These are phyloP conservation scores for Clarias laeviceps DNA, from an alignment of 2,797 vertebrate species.

Conservation along the genomic window DNA sequence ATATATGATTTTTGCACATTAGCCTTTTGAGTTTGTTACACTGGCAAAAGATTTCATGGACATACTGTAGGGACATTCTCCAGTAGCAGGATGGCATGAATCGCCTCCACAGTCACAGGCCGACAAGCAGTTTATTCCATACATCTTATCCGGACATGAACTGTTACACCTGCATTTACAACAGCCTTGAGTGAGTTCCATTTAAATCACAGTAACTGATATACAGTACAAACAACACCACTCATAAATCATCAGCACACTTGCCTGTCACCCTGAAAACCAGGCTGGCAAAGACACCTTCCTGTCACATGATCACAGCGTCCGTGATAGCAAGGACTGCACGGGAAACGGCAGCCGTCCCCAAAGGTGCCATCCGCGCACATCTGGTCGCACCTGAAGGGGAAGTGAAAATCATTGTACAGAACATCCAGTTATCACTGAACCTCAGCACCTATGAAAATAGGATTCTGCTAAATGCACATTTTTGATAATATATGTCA, in stretches of 20 bases:
- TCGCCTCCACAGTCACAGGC: conserved; percentile 80
- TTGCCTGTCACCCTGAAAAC: conserved; percentile 90
- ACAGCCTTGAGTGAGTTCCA: conserved; percentile 13
- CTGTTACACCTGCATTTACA: conserved; percentile 83
- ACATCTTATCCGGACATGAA: conserved; percentile 81
- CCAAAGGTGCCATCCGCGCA: conserved; percentile 83
- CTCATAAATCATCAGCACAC: background rate
- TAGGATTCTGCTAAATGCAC: background rate
- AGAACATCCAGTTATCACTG: background rate
- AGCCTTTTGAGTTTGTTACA: background rate
- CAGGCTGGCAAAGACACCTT: conserved; percentile 83
- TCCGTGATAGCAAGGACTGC: conserved; percentile 80
- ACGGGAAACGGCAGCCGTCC: conserved; percentile 78
- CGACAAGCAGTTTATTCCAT: conserved; percentile 87
- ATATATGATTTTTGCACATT: background rate
- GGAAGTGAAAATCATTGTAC: conserved; percentile 14
- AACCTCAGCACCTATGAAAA: background rate
- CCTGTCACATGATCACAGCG: conserved; percentile 86
- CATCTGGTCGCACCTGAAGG: conserved; percentile 74
- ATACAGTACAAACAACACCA: conserved; percentile 8
- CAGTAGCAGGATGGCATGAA: conserved; percentile 77
- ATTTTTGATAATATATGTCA: background rate
- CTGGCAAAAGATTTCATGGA: conserved; percentile 15
- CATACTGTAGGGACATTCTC: conserved; percentile 83
- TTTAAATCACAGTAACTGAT: background rate